Percentiles rank a stretch among this genome's conserved stretches.
phyloP scores from a whole-genome alignment of 1,140 invertebrate genomes.

The Dysdera silvatica region DNA sequence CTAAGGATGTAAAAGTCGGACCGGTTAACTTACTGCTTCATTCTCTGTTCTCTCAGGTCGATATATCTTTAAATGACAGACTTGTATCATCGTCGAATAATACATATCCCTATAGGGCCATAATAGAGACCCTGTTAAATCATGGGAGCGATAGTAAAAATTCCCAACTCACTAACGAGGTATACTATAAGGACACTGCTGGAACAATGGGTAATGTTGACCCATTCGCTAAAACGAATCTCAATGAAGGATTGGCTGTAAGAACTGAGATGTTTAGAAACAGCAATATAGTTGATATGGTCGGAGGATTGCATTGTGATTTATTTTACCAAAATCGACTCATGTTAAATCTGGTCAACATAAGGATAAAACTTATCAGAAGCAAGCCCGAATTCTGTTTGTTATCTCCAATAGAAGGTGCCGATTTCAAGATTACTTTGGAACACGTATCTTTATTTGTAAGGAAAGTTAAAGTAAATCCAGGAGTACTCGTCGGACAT shows the following conservation, averaged over 20 bases:
- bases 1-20: background rate
- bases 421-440: background rate
- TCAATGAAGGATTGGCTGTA: background rate
- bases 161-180: background rate
- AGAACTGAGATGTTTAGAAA: background rate
- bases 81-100: background rate
- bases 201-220: background rate
- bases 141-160: background rate
- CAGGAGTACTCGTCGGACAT: background rate
- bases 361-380: constrained; percentile 1
- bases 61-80: constrained; percentile 1
- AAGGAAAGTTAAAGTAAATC: constrained; percentile 5
- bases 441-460: constrained; percentile 10
- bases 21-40: background rate
- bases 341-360: background rate
- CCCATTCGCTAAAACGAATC: too few species aligned
- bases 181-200: background rate
- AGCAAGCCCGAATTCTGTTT: constrained; percentile 1
- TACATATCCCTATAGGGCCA: background rate
- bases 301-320: background rate
- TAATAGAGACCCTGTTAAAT: background rate
- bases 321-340: background rate
- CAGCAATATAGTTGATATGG: constrained; percentile 4
- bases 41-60: constrained; percentile 3
- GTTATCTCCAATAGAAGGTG: background rate